Conservation (phyloP, 2,888 invertebrate genomes). For the Drosophila atripex region DNA sequence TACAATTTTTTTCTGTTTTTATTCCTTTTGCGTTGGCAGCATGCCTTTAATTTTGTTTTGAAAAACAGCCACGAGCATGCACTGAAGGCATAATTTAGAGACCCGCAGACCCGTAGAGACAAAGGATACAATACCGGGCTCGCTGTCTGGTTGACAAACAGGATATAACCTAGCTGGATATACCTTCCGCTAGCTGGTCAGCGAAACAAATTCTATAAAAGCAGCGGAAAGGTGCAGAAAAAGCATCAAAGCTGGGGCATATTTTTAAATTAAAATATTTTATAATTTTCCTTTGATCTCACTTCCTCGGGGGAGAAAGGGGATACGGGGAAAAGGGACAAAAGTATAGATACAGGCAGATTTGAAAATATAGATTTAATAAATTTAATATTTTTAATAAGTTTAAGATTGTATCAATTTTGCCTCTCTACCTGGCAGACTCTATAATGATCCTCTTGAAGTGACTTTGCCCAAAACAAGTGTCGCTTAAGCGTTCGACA, state of each 20-base stretch:
- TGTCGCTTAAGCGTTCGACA: constrained; percentile 11
- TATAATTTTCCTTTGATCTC: constrained; percentile 34
- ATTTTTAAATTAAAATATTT: constrained; percentile 37
- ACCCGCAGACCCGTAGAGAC: constrained; percentile 15
- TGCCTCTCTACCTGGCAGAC: neutral
- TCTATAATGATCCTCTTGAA: constrained; percentile 1
- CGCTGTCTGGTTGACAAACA: constrained; percentile 76
- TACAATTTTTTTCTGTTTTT: constrained; percentile 70
- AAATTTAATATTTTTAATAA: neutral
- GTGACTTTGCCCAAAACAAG: constrained; percentile 10
- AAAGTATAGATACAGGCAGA: neutral
- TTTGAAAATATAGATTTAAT: too few species aligned
- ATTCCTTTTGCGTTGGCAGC: constrained; percentile 22
- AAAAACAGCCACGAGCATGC: constrained; percentile 68
- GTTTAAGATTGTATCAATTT: neutral
- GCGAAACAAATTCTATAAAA: constrained; percentile 2
- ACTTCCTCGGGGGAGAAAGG: neutral
- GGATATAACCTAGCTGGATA: constrained; percentile 19
- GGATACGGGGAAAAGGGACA: too few species aligned
- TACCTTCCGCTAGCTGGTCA: constrained; percentile 23
- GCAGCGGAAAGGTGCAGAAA: neutral
- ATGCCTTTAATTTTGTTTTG: constrained; percentile 72
- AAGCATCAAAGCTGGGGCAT: constrained; percentile 18
- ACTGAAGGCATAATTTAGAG: constrained; percentile 57
- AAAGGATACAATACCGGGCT: constrained; percentile 42